A percentile compares a stretch with the other conserved stretches of the same genome.
Conservation (phyloP, 2,797 vertebrate species). For the Notamacropus eugenii region DNA sequence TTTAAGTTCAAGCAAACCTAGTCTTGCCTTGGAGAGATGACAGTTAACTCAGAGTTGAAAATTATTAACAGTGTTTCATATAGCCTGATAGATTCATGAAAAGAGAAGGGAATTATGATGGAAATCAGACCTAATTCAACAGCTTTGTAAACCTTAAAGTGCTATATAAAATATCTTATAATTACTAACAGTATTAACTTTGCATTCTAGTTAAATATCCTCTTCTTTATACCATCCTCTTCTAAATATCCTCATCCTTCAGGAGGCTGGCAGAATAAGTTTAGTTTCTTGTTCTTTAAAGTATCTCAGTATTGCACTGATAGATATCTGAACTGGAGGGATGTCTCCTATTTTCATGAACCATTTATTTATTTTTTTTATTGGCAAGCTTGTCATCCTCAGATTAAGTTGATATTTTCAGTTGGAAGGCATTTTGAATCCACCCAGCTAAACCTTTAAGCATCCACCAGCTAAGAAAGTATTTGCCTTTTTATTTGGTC, state of each 20-base stretch:
- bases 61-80: neutral
- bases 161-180: neutral
- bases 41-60: neutral
- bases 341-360: slow-evolving; percentile 66
- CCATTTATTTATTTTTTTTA: slow-evolving; percentile 72
- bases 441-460: slow-evolving; percentile 61
- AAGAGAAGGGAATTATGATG: slow-evolving; percentile 5
- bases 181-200: neutral
- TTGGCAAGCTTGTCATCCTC: slow-evolving; percentile 63
- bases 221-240: slow-evolving; percentile 33
- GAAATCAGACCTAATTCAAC: slow-evolving; percentile 1
- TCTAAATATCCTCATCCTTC: slow-evolving; percentile 18
- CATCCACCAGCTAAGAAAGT: slow-evolving; percentile 47
- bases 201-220: neutral
- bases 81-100: neutral
- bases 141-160: slow-evolving; percentile 2
- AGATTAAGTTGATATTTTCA: slow-evolving; percentile 72
- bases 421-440: slow-evolving; percentile 77
- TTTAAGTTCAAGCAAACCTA: neutral
- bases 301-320: slow-evolving; percentile 61
- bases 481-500: slow-evolving; percentile 48
- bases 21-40: neutral
- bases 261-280: neutral
- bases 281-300: slow-evolving; percentile 4
- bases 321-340: slow-evolving; percentile 41